Conservation (phyloP, 2,113 vertebrate genomes). For the Garra rufa region DNA sequence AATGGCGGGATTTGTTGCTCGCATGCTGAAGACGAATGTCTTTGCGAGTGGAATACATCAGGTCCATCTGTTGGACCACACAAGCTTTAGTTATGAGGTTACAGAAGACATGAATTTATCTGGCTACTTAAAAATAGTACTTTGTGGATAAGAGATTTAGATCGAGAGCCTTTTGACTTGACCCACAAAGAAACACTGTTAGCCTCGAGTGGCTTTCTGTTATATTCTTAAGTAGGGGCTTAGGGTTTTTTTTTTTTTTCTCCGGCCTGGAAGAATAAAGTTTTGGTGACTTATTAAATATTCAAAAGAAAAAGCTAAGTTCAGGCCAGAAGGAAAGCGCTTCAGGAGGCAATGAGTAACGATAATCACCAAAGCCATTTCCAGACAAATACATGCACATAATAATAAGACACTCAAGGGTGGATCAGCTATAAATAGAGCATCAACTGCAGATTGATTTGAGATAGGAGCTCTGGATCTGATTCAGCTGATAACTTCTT, state of each 20-base stretch:
- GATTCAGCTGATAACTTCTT: constrained; percentile 36
- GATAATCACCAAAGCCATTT: constrained; percentile 57
- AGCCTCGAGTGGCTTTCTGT: constrained; percentile 12
- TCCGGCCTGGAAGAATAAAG: neutral
- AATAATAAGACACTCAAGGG: constrained; percentile 56
- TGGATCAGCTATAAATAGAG: constrained; percentile 58
- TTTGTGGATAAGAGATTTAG: neutral
- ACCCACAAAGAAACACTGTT: constrained; percentile 6
- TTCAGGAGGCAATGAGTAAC: constrained; percentile 51
- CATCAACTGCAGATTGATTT: constrained; percentile 52
- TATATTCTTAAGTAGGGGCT: constrained; percentile 10
- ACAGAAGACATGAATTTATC: constrained; percentile 1
- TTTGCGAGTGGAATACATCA: constrained; percentile 30
- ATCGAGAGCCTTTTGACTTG: neutral
- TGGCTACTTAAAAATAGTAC: constrained; percentile 15
- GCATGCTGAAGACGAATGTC: constrained; percentile 30
- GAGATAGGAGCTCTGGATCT: constrained; percentile 38
- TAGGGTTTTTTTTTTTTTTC: neutral
- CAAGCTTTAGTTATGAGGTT: constrained; percentile 14
- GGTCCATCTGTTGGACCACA: constrained; percentile 42
- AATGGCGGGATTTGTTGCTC: constrained; percentile 26
- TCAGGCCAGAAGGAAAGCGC: constrained; percentile 45
- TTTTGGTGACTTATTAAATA: constrained; percentile 45
- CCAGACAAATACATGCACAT: constrained; percentile 57
- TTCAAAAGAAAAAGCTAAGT: constrained; percentile 50